Conservation (phyloP, 2,797 vertebrate species). For the Phrynocephalus forsythii region DNA sequence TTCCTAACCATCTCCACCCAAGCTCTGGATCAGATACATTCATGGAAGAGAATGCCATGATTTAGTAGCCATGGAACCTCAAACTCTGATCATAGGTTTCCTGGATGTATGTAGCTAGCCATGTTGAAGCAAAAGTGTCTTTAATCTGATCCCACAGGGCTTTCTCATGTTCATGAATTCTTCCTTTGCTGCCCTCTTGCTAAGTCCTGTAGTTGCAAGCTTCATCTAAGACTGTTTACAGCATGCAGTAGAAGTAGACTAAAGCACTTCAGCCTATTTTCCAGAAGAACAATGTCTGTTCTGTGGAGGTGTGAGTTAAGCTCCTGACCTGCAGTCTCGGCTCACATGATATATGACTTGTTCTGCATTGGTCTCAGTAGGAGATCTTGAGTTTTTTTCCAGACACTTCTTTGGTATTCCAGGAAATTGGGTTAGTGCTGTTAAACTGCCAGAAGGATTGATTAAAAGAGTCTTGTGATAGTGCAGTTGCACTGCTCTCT, state of each 20-base stretch:
- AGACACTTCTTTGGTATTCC: background rate
- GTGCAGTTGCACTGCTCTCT: constrained; percentile 3
- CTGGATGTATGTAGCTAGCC: no score
- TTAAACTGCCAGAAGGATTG: background rate
- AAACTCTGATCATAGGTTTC: background rate
- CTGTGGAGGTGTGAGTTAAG: background rate
- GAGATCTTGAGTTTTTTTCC: constrained; percentile 2
- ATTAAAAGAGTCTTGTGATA: background rate
- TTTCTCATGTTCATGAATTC: background rate
- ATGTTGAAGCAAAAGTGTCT: background rate
- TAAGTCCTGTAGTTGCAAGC: background rate
- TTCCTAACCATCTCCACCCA: no score
- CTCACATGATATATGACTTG: background rate
- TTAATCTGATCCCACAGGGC: background rate
- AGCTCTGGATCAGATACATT: background rate
- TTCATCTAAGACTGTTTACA: background rate
- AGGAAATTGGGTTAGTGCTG: constrained; percentile 1
- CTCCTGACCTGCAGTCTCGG: background rate
- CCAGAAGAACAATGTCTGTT: background rate
- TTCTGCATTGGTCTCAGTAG: background rate
- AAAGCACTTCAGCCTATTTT: background rate
- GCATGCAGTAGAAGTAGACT: background rate
- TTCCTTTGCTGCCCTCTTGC: background rate
- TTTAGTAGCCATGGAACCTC: background rate
- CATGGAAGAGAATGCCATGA: background rate